Evolutionary conservation across 2,888 invertebrate species (phyloP).

Genomic region (Eilema sororculum): DNA sequence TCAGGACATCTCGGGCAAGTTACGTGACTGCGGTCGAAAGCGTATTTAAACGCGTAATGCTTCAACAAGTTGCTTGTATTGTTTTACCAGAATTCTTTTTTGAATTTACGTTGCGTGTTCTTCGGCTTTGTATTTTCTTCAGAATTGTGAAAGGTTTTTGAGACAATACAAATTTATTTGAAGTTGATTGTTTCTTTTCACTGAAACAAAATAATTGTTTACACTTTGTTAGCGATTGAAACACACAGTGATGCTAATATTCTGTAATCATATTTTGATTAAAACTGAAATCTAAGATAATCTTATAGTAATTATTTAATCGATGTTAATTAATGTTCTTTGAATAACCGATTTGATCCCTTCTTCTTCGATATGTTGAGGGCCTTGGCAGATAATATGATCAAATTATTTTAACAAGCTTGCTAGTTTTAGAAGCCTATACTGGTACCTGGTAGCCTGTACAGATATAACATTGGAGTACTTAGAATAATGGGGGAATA

Average conservation of each 20-base stretch:
- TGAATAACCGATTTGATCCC: too few relatives aligned
- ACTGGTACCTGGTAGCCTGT: too few relatives aligned
- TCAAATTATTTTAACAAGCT: too few relatives aligned
- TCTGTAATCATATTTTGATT: too few relatives aligned
- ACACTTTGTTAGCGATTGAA: background rate
- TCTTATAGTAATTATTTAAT: too few relatives aligned
- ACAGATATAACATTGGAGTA: background rate
- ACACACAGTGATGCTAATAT: background rate
- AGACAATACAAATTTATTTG: background rate
- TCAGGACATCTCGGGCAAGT: constrained; percentile 21
- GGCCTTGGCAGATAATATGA: background rate
- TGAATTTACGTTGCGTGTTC: constrained; percentile 2
- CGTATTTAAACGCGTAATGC: constrained; percentile 32
- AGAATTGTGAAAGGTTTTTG: background rate
- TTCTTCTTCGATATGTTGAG: background rate
- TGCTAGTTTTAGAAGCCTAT: too few relatives aligned
- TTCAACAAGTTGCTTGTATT: constrained; percentile 27
- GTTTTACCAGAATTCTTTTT: constrained; percentile 13
- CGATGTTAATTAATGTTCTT: too few relatives aligned
- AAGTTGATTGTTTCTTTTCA: too few relatives aligned
- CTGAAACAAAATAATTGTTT: background rate
- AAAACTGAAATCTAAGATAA: too few relatives aligned
- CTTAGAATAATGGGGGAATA: background rate
- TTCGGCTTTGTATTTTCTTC: background rate
- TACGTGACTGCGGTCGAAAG: constrained; percentile 37